Evolutionary conservation across 2,113 vertebrate species (phyloP), one percentile per base, ranked within the genome.

Genomic region (Raja brachyura): DNA sequence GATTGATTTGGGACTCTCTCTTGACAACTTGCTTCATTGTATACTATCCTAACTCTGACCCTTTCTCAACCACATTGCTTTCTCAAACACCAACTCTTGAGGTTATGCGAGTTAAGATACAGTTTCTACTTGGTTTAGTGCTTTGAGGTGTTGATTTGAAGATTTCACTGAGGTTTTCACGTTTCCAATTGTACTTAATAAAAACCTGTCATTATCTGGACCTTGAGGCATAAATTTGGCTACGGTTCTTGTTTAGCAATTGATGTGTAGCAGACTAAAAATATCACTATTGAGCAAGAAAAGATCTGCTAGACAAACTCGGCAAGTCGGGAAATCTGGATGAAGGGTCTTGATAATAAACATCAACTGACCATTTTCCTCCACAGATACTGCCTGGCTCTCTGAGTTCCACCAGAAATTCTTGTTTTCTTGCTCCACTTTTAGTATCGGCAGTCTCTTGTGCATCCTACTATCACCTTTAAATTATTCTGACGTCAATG

Each of bases 251-350:
- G 63, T 90, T 56, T 18, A 90, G n/a, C 48, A 66, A 61, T 63
- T 90, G 61, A 66, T 90, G 85, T 90, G 59, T n/a, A 31, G 61
- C n/a, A 90, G 66, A 66, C 18, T 85, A n/a, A 90, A n/a, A 48
- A 48, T 48, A 48, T 48, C 39, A 48, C 39, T 48, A 48, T 48
- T 48, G 3, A 48, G 39, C 39, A 48, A 0, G 39, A 48, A 48
- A 48, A 48, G 39, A 48, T 48, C 39, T 48, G 39, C 39, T 48
- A 48, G 39, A 48, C 39, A 48, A 48, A 48, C 39, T 48, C 39
- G 39, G 39, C 39, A 48, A 48, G 39, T 48, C 39, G 39, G 39
- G 39, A 48, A 48, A 48, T 48, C 39, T 48, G 39, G 39, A 48
- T 48, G 39, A 48, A 48, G 39, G 39, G 39, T 48, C 39, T 48